Base-by-base conservation (phyloP, 2,888 invertebrate genomes). In the Nephrotoma flavescens region DNA sequence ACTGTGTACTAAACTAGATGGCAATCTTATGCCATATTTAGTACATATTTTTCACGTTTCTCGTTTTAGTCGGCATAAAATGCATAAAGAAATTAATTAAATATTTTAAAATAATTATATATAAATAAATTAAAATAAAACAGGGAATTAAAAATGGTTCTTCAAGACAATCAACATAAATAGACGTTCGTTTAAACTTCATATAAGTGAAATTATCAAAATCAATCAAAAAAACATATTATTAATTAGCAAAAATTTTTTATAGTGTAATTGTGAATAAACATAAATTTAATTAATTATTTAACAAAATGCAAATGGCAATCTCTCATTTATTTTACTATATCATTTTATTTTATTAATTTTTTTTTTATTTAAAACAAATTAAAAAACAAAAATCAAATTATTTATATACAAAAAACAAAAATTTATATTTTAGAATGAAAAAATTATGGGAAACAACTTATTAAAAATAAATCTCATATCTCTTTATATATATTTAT, bases 251-350 rank as follows among this genome's bases (percentile, higher is more conserved):
- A 71, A 71, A 71, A 71, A 71, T 71, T 71, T 71, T 71, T 31
- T 71, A 71, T 71, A 71, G 71, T 71, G 71, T 71, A 71, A 71
- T 71, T 71, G 71, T 71, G 71, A 71, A 71, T 71, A 71, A 6
- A 52, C 52, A 52, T 52, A 52, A 31, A 71, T 71, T 31, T 71
- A 71, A 71, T 71, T 71, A 71, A 71, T 31, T 71, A 71, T 71
- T 71, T 31, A 71, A 71, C 71, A 71, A 71, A 71, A 71, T 86
- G 86, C 86, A 45, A 86, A 86, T 86, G 86, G 86, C 86, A 86
- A 86, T 86, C 86, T 86, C 86, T 45, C 44, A 85, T 85, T 85
- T 85, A 85, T 85, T 71, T 71, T 31, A 71, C 31, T 71, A 31
- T 71, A 71, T 71, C 9, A 71, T 71, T 31, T 71, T 71, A 9